Evolutionary conservation across 2,113 vertebrate species (phyloP).

Genomic region (Anas platyrhynchos): DNA sequence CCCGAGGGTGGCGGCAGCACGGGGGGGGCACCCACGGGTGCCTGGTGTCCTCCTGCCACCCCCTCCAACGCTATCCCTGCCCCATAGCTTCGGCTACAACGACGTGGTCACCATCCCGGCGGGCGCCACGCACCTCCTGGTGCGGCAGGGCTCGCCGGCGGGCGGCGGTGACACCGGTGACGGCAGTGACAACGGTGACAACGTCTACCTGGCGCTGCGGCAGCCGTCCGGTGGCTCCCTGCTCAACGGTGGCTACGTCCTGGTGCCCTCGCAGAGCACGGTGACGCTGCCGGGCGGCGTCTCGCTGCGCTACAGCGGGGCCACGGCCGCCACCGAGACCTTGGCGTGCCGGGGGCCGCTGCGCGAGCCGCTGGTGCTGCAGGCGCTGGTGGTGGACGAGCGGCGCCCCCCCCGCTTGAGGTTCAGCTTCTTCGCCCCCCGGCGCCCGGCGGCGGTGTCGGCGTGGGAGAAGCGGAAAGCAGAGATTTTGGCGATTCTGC

Average conservation of each 20-base stretch:
- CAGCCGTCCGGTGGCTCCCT: constrained; percentile 27
- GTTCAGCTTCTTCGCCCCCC: constrained; percentile 75
- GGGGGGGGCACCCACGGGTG: background rate
- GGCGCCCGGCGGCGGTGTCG: background rate
- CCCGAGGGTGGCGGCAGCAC: rapidly evolving
- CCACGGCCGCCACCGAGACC: constrained; percentile 56
- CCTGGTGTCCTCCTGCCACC: background rate
- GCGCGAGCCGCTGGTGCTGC: constrained; percentile 66
- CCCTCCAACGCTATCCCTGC: background rate
- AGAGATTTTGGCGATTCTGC: constrained; percentile 70
- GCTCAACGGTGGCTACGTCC: constrained; percentile 73
- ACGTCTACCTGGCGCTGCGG: constrained; percentile 73
- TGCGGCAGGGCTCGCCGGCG: constrained; percentile 50
- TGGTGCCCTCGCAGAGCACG: constrained; percentile 61
- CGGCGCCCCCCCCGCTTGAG: constrained; percentile 23
- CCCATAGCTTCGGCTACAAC: constrained; percentile 76
- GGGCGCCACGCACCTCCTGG: constrained; percentile 73
- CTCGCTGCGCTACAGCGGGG: constrained; percentile 72
- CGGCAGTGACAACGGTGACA: background rate
- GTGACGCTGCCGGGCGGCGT: constrained; percentile 32
- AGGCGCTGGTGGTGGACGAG: constrained; percentile 71
- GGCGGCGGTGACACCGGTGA: background rate
- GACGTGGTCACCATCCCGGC: constrained; percentile 74
- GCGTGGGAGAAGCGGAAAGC: constrained; percentile 72
- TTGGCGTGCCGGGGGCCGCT: constrained; percentile 65